Conservation (phyloP, 2,113 vertebrate genomes). For the Sisor rabdophorus region DNA sequence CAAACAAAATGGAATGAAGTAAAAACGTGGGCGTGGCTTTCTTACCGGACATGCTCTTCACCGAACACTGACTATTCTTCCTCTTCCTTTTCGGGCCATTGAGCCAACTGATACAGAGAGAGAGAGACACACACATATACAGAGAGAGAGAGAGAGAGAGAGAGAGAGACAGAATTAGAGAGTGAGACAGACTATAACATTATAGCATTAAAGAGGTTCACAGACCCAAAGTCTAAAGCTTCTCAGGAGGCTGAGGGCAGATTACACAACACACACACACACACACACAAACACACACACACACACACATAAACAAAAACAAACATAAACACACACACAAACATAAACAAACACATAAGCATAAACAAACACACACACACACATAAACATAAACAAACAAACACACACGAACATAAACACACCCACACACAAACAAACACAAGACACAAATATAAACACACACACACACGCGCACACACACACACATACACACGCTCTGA, state of each 20-base stretch:
- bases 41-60: slow-evolving; percentile 98
- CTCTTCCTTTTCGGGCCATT: slow-evolving; percentile 96
- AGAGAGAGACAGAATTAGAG: slow-evolving; percentile 7
- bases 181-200: slow-evolving; percentile 6
- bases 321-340: no score
- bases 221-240: neutral
- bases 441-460: no score
- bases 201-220: neutral
- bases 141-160: no score
- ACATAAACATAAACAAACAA: no score
- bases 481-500: neutral
- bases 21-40: neutral
- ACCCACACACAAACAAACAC: no score
- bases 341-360: no score
- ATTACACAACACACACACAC: slow-evolving; percentile 36
- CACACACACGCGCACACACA: no score
- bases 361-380: no score
- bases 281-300: neutral
- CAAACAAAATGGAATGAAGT: neutral
- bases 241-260: slow-evolving; percentile 2
- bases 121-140: slow-evolving; percentile 12
- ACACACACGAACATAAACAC: no score
- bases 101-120: slow-evolving; percentile 80
- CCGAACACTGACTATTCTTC: slow-evolving; percentile 98
- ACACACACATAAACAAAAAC: no score